These are phyloP conservation scores for Eupithecia dodoneata DNA, from an alignment of 2,888 invertebrate species.

Conservation along the genomic window DNA sequence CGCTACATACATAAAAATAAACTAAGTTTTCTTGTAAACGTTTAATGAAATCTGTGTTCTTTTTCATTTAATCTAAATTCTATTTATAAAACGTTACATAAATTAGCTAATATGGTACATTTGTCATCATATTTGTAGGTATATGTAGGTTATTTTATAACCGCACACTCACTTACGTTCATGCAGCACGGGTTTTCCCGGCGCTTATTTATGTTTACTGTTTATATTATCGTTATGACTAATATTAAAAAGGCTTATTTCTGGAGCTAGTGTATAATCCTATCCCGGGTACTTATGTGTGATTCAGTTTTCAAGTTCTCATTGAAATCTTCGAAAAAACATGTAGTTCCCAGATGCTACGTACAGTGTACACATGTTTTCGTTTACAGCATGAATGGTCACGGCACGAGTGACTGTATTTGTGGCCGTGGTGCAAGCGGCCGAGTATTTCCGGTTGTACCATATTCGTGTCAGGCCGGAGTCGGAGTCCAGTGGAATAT, in stretches of 20 bases:
- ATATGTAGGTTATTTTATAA: background rate
- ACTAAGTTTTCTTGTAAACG: background rate
- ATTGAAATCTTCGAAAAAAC: slow-evolving; percentile 4
- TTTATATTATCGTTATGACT: slow-evolving; percentile 17
- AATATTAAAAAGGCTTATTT: slow-evolving; percentile 12
- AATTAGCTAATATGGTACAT: background rate
- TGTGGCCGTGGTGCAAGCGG: slow-evolving; percentile 55
- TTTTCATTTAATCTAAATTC: background rate
- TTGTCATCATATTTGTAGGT: background rate
- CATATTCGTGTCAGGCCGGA: slow-evolving; percentile 61
- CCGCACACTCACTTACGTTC: slow-evolving; percentile 1
- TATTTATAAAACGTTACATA: background rate
- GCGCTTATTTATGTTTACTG: slow-evolving; percentile 15
- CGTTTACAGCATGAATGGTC: slow-evolving; percentile 30
- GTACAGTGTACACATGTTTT: slow-evolving; percentile 24
- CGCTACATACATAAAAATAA: background rate
- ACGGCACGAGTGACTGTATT: slow-evolving; percentile 43
- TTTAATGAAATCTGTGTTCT: background rate
- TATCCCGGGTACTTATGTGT: background rate
- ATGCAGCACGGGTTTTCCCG: slow-evolving; percentile 18
- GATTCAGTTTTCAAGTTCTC: slow-evolving; percentile 14
- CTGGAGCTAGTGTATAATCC: slow-evolving; percentile 13
- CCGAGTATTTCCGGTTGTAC: slow-evolving; percentile 67
- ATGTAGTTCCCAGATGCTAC: slow-evolving; percentile 9
- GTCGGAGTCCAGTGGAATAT: slow-evolving; percentile 77